Evolutionary conservation across 1,140 invertebrate species (phyloP).

Genomic region (Cydia splendana): DNA sequence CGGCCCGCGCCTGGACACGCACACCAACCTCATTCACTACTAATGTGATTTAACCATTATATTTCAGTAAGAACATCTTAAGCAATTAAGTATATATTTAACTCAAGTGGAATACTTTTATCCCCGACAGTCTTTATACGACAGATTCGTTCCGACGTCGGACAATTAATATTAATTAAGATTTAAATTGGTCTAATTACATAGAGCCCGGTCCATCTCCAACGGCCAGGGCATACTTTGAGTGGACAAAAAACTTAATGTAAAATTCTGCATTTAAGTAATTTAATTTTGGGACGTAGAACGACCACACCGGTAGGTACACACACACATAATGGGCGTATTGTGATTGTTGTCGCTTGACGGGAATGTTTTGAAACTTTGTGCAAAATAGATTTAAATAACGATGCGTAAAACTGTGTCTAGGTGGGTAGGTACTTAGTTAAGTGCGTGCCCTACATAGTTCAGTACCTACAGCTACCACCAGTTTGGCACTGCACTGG

Average conservation of each 20-base stretch:
- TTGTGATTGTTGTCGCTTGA: neutral
- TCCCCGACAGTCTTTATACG: constrained; percentile 63
- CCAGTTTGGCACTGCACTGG: no score
- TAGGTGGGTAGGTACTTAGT: no score
- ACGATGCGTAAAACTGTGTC: no score
- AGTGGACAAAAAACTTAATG: constrained; percentile 42
- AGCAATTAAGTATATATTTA: neutral
- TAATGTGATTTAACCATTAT: neutral
- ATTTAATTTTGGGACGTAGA: constrained; percentile 27
- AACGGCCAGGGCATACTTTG: constrained; percentile 54
- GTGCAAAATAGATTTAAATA: no score
- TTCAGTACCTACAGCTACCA: no score
- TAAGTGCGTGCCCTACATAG: no score
- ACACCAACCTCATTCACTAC: neutral
- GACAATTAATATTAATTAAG: constrained; percentile 79
- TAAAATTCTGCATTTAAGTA: constrained; percentile 36
- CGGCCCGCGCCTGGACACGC: constrained; percentile 43
- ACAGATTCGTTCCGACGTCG: constrained; percentile 73
- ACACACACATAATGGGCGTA: neutral
- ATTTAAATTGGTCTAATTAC: constrained; percentile 79
- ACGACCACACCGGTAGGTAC: neutral
- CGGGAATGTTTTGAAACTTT: no score
- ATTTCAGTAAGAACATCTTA: neutral
- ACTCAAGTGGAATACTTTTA: constrained; percentile 52
- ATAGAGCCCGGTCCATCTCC: constrained; percentile 71